phyloP scores from a whole-genome alignment of 2,888 invertebrate species.

The Cephus sareptanus region DNA sequence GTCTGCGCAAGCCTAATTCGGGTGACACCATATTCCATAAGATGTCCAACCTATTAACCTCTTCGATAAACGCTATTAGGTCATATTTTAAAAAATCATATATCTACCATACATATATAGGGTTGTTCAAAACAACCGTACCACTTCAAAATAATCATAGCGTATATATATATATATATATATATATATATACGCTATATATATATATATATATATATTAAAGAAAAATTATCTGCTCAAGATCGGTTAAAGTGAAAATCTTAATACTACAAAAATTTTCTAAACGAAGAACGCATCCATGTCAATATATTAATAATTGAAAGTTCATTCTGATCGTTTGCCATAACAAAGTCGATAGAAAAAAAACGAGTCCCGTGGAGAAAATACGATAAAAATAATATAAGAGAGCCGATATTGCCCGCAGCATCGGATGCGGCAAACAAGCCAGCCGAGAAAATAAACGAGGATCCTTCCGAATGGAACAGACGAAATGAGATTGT shows the following conservation, averaged over 20 bases:
- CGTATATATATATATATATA: too few relatives aligned
- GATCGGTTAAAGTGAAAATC: not conserved
- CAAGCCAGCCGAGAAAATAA: constrained; percentile 26
- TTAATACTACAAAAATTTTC: not conserved
- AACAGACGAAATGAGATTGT: constrained; percentile 30
- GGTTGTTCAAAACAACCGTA: not conserved
- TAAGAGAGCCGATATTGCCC: constrained; percentile 11
- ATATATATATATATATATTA: too few relatives aligned
- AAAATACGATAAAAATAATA: constrained; percentile 3
- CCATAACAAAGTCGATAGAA: not conserved
- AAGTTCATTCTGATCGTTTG: not conserved
- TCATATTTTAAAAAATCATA: too few relatives aligned
- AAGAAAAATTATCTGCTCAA: not conserved
- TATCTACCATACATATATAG: too few relatives aligned
- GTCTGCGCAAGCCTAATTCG: too few relatives aligned
- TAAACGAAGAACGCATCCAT: not conserved
- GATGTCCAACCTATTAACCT: too few relatives aligned
- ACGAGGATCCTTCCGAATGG: constrained; percentile 15
- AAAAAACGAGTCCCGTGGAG: not conserved
- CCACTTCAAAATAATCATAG: not conserved
- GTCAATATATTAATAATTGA: not conserved
- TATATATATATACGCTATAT: too few relatives aligned
- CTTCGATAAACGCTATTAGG: too few relatives aligned
- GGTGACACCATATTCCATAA: too few relatives aligned
- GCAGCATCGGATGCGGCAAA: constrained; percentile 24